phyloP scores from a whole-genome alignment of 2,113 vertebrate species.

The Phaethon lepturus region DNA sequence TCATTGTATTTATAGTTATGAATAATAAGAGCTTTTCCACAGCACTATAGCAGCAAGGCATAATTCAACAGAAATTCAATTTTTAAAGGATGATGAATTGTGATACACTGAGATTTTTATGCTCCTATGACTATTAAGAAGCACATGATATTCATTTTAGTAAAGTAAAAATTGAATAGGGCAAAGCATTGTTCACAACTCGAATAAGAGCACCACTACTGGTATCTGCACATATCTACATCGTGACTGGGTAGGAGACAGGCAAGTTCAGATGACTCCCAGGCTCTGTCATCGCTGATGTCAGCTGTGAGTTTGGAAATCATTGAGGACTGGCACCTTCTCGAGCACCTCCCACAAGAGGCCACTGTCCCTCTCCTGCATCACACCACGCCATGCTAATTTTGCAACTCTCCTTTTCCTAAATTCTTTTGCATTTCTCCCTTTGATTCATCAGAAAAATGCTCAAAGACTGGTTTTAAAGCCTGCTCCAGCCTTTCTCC shows the following conservation, averaged over 20 bases:
- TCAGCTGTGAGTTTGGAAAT: background rate
- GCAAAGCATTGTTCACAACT: background rate
- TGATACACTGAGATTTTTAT: slow-evolving; percentile 62
- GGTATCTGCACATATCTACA: background rate
- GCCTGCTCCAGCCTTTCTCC: background rate
- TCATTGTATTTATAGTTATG: slow-evolving; percentile 58
- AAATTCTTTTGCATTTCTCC: background rate
- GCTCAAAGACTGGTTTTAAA: background rate
- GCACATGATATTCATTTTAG: slow-evolving; percentile 51
- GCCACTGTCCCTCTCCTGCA: background rate
- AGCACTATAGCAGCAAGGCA: slow-evolving; percentile 32
- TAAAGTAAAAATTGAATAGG: slow-evolving; percentile 43
- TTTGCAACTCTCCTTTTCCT: background rate
- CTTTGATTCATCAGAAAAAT: background rate
- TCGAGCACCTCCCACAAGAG: background rate
- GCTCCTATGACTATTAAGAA: slow-evolving; percentile 61
- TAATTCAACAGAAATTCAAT: slow-evolving; percentile 66
- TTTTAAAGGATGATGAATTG: slow-evolving; percentile 66
- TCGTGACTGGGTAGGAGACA: rapidly evolving
- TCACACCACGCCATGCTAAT: background rate
- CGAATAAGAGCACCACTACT: background rate
- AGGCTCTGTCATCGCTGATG: background rate
- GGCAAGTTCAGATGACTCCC: background rate
- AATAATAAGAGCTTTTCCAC: slow-evolving; percentile 64
- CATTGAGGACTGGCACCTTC: background rate